A percentile compares a stretch with the other conserved stretches of the same genome.
Conservation (phyloP, 2,797 vertebrate genomes). For the Lepidocolaptes lacrymiger region DNA sequence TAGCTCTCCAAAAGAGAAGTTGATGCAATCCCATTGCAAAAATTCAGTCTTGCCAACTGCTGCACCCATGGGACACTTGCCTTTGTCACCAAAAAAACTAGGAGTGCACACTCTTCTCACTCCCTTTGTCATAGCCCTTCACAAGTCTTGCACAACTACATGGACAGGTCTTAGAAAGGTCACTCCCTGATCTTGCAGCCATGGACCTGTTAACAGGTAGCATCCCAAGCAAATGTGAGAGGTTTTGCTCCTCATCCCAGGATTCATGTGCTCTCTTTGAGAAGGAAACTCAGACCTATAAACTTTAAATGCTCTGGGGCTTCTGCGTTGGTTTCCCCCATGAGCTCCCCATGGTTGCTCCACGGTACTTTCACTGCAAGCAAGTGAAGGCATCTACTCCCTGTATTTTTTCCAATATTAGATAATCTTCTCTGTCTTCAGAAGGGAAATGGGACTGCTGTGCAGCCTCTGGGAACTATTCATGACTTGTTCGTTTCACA, state of each 20-base stretch:
- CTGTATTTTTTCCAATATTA: background rate
- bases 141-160: background rate
- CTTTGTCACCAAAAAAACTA: background rate
- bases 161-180: background rate
- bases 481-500: background rate
- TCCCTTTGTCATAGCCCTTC: background rate
- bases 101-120: background rate
- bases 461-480: background rate
- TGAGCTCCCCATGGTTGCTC: background rate
- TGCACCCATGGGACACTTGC: background rate
- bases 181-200: background rate
- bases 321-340: background rate
- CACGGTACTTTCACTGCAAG: too few species aligned
- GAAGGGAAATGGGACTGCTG: background rate
- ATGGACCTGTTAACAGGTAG: background rate
- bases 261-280: background rate
- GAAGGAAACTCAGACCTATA: background rate
- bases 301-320: background rate
- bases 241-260: background rate
- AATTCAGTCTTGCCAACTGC: background rate
- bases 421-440: background rate
- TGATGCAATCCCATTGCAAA: background rate
- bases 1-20: background rate
- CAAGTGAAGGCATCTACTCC: rapidly evolving
- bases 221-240: background rate